Base-by-base conservation (phyloP, 2,888 invertebrate genomes). In the Chrysolina americana region DNA sequence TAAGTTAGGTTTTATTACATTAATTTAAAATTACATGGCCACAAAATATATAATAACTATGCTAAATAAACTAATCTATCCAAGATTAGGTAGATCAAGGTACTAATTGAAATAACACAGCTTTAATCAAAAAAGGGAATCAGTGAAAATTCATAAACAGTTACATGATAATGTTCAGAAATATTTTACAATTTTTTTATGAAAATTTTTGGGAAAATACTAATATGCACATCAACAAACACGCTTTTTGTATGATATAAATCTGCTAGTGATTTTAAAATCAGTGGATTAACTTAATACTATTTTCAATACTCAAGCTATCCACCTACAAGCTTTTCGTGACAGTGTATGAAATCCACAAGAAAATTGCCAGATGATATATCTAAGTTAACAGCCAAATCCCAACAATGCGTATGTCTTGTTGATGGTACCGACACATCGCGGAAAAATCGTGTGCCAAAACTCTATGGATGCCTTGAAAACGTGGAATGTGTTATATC, bases 1-100 rank as follows among this genome's bases (percentile, higher is more conserved):
- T 84, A 82, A 84, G 82, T 87, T 86, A 87, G 84, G 86, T 86
- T 88, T 88, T 88, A 88, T 88, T 88, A 88, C 88, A 87, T 87
- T 88, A 88, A 88, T 87, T 88, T 88, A 88, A 88, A 88, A 88
- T 88, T 88, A 88, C 88, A 88, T 88, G 88, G 88, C 88, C 88
- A 88, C 88, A 88, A 88, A 88, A 88, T 87, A 88, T 87, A 87
- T 86, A 87, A 85, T 85, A 81, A 85, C 86, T 86, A 86, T 82
- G 82, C 85, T 86, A 85, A 82, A 81, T 83, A 84, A 80, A 84
- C 83, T 84, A 82, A 80, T 83, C 81, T 81, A 77, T 81, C 73
- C 66, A 79, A 81, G 76, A 82, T 80, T 79, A 78, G 77, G 79
- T 76, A 77, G 66, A 66, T 50, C 70, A 75, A 75, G 77, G 77